Evolutionary conservation across 92 coral and sea anemone genomes (phyloP).

Genomic region (Zoanthus gigantus): DNA sequence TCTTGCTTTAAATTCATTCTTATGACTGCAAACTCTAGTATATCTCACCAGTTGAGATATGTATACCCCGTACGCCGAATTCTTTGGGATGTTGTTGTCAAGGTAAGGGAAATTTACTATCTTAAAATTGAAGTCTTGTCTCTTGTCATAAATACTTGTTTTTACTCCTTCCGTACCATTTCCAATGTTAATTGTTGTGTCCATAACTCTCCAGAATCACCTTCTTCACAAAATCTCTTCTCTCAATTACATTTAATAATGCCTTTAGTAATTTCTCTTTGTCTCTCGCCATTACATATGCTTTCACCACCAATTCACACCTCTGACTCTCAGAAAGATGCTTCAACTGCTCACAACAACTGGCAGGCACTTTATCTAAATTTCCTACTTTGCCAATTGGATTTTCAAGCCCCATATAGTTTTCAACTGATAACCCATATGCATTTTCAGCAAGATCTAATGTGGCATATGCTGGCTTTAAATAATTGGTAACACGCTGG

Average conservation of each 20-base stretch:
- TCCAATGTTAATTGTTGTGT: too few relatives aligned
- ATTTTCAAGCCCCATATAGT: constrained; percentile 20
- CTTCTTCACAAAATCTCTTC: background rate
- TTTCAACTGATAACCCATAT: constrained; percentile 20
- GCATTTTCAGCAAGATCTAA: constrained; percentile 26
- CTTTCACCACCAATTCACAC: constrained; percentile 9
- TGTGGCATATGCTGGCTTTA: constrained; percentile 2
- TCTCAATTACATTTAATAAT: constrained; percentile 4
- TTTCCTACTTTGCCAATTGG: constrained; percentile 1
- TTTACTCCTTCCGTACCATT: too few relatives aligned
- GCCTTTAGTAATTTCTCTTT: constrained; percentile 3
- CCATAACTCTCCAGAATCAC: background rate
- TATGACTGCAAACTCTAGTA: too few relatives aligned
- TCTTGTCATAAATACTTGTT: too few relatives aligned
- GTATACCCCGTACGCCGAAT: too few relatives aligned
- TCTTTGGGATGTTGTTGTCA: too few relatives aligned
- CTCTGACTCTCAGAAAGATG: constrained; percentile 6
- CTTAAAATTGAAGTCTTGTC: too few relatives aligned
- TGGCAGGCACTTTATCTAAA: constrained; percentile 7
- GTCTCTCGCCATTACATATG: constrained; percentile 3
- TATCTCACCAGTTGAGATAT: too few relatives aligned
- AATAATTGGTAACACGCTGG: constrained; percentile 9
- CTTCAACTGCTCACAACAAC: constrained; percentile 2
- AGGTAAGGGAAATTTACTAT: too few relatives aligned
- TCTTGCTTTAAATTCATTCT: too few relatives aligned